Base-by-base conservation (phyloP, 2,888 invertebrate species). In the Cephus nigrinus region DNA sequence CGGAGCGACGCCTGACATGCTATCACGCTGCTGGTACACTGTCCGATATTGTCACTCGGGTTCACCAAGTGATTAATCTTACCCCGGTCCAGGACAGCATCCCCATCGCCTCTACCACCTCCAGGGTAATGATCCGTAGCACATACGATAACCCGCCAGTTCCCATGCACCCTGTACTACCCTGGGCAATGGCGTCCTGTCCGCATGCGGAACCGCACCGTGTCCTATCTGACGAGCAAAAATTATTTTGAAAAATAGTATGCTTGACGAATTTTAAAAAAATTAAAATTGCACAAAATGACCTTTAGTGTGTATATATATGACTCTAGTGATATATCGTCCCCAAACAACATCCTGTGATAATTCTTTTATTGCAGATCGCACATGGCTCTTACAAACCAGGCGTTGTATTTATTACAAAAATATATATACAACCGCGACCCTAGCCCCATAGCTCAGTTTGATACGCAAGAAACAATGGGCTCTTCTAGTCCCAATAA, bases 61-160 rank as follows among this genome's bases (percentile, higher is more conserved):
- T 80, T 80, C 83, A 80, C 84, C 77, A 81, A 84, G 87, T 86
- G 90, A 90, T 90, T 90, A 90, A 90, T 90, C 90, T 89, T 87
- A 85, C 85, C 84, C 85, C 74, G 78, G 74, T 55, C 80, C 80
- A 77, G 83, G 81, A 84, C 82, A 11, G 32, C 75, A 15, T 35
- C 80, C 71, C 71, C 32, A 31, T 33, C 12, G 71, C 32, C 23
- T 33, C 32, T 23, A 76, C 34, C 78, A 82, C 84, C 83, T 83
- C 80, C 87, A 86, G 90, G 91, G 91, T 91, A 91, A 91, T 91
- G 91, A 91, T 91, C 91, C 90, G 91, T 91, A 88, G 87, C 84
- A 85, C 88, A 85, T 84, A 87, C 89, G 91, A 91, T 91, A 91
- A 91, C 91, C 90, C 85, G 75, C 82, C 76, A 80, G 33, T 12